Conservation (phyloP, 1,140 invertebrate genomes). For the Ptiloglossa arizonensis region DNA sequence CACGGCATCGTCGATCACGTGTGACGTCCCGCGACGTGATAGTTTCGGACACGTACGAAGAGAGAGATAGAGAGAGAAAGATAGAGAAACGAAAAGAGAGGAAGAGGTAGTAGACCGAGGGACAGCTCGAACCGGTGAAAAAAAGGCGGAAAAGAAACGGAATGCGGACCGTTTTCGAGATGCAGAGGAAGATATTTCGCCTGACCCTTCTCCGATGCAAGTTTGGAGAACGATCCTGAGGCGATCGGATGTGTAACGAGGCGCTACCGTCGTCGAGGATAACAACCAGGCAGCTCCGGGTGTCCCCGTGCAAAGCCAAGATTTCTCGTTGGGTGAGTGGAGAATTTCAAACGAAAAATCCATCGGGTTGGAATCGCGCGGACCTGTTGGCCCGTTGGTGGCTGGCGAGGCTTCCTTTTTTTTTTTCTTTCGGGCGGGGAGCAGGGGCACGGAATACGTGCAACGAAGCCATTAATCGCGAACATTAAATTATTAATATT, state of each 20-base stretch:
- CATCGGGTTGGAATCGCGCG: too few relatives aligned
- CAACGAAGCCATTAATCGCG: too few relatives aligned
- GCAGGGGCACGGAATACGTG: too few relatives aligned
- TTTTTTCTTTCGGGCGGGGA: too few relatives aligned
- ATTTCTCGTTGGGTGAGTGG: constrained; percentile 51
- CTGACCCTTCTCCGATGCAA: neutral
- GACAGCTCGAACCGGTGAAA: too few relatives aligned
- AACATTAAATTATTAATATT: too few relatives aligned
- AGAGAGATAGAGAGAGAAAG: neutral
- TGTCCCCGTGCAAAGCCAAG: neutral
- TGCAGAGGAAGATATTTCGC: neutral
- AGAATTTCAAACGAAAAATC: neutral
- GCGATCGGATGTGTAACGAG: constrained; percentile 55
- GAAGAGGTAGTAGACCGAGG: too few relatives aligned
- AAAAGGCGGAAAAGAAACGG: neutral
- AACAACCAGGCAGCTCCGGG: constrained; percentile 29
- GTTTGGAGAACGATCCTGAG: constrained; percentile 48
- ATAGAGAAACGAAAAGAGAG: too few relatives aligned
- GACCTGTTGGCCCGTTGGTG: too few relatives aligned
- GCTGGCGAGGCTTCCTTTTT: too few relatives aligned
- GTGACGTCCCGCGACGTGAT: constrained; percentile 15
- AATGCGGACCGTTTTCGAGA: constrained; percentile 37
- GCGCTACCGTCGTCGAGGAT: constrained; percentile 49
- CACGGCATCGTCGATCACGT: constrained; percentile 8
- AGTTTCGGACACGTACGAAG: neutral